phyloP scores from a whole-genome alignment of 2,113 vertebrate genomes.

The Gymnarchus niloticus region DNA sequence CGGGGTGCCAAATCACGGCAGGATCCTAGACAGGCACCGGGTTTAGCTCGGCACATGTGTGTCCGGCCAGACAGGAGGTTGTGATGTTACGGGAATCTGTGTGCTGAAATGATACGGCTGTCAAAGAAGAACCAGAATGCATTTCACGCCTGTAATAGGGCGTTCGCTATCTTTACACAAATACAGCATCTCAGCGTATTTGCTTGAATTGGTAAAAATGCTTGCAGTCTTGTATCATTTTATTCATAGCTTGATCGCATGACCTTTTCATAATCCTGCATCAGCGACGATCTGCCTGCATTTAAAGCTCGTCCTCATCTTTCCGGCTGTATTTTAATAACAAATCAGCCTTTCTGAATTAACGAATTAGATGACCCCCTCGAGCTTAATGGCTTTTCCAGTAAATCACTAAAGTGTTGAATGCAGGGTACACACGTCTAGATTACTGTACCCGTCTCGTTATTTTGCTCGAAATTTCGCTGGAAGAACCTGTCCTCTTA shows the following conservation, averaged over 20 bases:
- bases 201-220: neutral
- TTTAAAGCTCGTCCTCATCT: neutral
- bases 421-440: neutral
- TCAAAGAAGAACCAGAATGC: neutral
- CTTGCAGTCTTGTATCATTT: neutral
- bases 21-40: neutral
- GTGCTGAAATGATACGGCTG: neutral
- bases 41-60: neutral
- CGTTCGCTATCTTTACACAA: no score
- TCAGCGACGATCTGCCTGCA: neutral
- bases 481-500: neutral
- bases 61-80: no score
- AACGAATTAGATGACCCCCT: neutral
- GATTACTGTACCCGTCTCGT: neutral
- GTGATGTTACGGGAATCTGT: no score
- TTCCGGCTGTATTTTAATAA: neutral
- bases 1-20: neutral
- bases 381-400: neutral
- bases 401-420: neutral
- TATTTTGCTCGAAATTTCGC: neutral
- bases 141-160: neutral
- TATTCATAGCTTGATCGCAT: neutral
- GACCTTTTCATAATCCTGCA: conserved; percentile 4
- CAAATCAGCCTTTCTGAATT: neutral
- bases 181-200: neutral